Base-by-base conservation (phyloP, 2,888 invertebrate genomes). In the Hylaea fasciaria region DNA sequence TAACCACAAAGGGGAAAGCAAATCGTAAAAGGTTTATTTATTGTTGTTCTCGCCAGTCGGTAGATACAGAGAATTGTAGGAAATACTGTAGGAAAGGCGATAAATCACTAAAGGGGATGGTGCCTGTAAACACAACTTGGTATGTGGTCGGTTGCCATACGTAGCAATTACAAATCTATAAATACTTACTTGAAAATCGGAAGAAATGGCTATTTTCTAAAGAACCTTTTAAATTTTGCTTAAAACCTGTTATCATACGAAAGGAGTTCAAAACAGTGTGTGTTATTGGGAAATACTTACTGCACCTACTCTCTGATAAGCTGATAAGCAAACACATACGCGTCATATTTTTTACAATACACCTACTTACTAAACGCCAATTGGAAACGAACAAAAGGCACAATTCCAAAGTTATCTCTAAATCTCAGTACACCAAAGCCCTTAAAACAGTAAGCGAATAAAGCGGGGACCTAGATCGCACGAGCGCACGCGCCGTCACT, bases 401-500 rank as follows among this genome's bases (percentile, higher is more conserved):
- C n/a, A 39, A 47, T 37, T 40, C 57, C 61, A 66, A 65, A 57
- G 52, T 62, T 48, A 61, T 65, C 51, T 32, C 37, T 35, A 32
- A 65, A 65, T 57, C 62, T 57, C 47, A 39, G 53, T 46, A 41
- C 50, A 17, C 37, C 60, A 52, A 50, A 64, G 52, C 60, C 60
- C 59, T 49, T 50, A 53, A 56, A 58, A 52, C 53, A 60, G 69
- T 65, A 43, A 61, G 50, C 50, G 59, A 55, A 63, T 57, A 59
- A 53, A 69, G 72, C 76, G 55, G 55, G 55, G n/a, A n/a, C n/a
- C n/a, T 74, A 76, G 70, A 77, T 76, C 74, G 79, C 81, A 76
- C 78, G 76, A 71, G 80, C 83, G 87, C 90, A 87, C 89, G 89
- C 86, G 89, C 86, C 83, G 74, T 57, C 66, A 74, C 83, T 86